These are phyloP conservation scores for Solen grandis DNA, from an alignment of 1,140 invertebrate species.

Conservation along the genomic window DNA sequence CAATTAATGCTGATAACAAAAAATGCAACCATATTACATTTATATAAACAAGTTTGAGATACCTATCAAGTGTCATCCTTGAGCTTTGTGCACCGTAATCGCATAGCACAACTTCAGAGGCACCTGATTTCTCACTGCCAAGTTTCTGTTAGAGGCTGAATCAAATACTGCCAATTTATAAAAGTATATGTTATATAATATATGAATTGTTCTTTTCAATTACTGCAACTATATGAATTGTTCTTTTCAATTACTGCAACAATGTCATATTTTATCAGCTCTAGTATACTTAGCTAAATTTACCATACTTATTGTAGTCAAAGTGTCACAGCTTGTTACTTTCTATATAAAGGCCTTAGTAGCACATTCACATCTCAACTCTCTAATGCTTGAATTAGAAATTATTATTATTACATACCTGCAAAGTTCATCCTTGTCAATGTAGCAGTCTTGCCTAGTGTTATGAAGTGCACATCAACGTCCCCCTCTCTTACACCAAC, in stretches of 20 bases:
- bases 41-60: constrained; percentile 7
- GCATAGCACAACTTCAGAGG: no score
- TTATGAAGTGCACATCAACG: constrained; percentile 21
- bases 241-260: no score
- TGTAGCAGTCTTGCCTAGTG: not conserved
- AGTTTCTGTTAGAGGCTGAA: no score
- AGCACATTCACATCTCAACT: constrained; percentile 3
- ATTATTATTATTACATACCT: constrained; percentile 18
- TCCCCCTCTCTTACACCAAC: constrained; percentile 7
- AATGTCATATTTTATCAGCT: not conserved
- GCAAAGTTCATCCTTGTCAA: constrained; percentile 40
- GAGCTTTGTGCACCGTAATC: not conserved
- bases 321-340: no score
- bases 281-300: not conserved
- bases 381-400: not conserved
- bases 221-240: no score
- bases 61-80: constrained; percentile 17
- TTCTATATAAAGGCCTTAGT: not conserved
- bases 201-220: no score
- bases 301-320: not conserved
- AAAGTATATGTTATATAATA: no score
- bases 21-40: not conserved
- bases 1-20: constrained; percentile 1
- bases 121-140: no score
- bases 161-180: no score